Conservation (phyloP, 1,140 invertebrate species). For the Coenobita brevimanus region DNA sequence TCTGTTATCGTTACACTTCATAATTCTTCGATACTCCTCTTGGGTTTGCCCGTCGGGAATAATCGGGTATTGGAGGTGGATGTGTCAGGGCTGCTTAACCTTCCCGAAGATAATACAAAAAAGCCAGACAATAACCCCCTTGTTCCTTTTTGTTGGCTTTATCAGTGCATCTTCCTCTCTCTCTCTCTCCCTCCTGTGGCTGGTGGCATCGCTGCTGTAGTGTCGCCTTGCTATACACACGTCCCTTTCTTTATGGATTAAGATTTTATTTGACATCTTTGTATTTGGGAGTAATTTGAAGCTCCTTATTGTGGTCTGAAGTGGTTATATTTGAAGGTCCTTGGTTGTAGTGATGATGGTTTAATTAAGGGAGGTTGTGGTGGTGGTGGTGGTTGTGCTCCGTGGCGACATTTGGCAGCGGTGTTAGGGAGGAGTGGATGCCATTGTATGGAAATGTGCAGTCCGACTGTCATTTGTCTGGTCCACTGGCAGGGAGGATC, state of each 20-base stretch:
- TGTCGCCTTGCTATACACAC: background rate
- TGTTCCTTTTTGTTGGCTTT: conserved; percentile 60
- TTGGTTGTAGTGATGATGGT: no score
- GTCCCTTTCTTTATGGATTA: no score
- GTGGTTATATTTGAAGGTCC: no score
- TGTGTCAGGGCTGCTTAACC: conserved; percentile 52
- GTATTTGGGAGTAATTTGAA: no score
- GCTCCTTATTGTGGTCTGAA: no score
- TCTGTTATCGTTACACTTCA: no score
- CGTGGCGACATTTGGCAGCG: conserved; percentile 42
- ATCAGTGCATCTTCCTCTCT: conserved; percentile 50
- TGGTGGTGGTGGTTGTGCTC: no score
- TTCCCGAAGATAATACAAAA: conserved; percentile 44
- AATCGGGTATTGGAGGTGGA: conserved; percentile 9
- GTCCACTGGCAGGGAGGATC: conserved; percentile 61
- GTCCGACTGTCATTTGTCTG: conserved; percentile 65
- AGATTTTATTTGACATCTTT: no score
- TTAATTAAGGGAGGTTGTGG: no score
- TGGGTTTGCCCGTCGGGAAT: no score
- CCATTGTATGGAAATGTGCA: conserved; percentile 67
- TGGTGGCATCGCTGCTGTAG: conserved; percentile 47
- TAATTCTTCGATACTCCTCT: no score
- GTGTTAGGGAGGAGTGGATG: conserved; percentile 59
- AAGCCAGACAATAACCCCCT: conserved; percentile 58
- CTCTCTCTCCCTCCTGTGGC: conserved; percentile 44